Base-by-base conservation (phyloP, 1,140 invertebrate genomes). In the Thaumetopoea pityocampa region DNA sequence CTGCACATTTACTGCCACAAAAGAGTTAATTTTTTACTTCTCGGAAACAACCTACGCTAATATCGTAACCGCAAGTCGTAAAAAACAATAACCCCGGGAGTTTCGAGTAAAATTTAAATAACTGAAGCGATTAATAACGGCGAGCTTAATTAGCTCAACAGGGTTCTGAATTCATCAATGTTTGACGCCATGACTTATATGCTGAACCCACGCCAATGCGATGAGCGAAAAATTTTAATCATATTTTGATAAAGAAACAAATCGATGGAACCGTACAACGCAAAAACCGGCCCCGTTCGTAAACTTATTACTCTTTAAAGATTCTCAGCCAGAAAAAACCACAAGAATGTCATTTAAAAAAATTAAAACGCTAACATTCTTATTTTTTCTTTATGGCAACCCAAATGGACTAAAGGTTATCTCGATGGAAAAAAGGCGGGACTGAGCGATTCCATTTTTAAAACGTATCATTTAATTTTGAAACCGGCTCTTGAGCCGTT, bases 401-500 rank as follows among this genome's bases (percentile, higher is more conserved):
- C 68, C 67, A 64, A 76, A 78, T 65, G 73, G 73, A 67, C 73
- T 78, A 76, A 84, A 81, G 79, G 76, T 81, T 84, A 81, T 84
- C 79, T 81, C 79, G 55, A 57, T 71, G 71, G 64, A 74, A 83
- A 82, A 79, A 80, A 80, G 77, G 80, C 80, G 80, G 80, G 79
- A 69, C 74, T 43, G 74, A 74, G 71, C 77, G 77, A 84, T 84
- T 84, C 76, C 80, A 84, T 84, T 84, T 84, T 84, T 77, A 74
- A 81, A 84, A 84, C 77, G 76, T 84, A 84, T 84, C 73, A 84
- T 84, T 84, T 84, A 80, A 81, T 84, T 80, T 81, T 63, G 68
- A 60, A 84, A 84, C 80, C 73, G 76, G 80, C 77, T 80, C 60
- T 84, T 73, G 68, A 80, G 69, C 76, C 76, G 80, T 84, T 77